Conservation (phyloP, 2,113 vertebrate species). For the Macrotis lagotis region DNA sequence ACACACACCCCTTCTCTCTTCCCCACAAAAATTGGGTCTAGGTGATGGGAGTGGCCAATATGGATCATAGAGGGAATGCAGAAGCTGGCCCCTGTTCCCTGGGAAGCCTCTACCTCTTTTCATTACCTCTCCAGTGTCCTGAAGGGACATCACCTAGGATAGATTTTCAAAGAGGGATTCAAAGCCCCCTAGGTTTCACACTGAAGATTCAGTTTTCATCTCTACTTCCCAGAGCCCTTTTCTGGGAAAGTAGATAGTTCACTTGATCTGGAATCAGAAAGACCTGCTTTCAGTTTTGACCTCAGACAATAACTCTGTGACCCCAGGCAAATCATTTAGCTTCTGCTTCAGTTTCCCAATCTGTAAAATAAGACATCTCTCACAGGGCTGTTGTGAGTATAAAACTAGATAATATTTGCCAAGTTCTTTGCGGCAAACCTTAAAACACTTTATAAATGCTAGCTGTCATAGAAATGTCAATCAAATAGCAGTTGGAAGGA, state of each 20-base stretch:
- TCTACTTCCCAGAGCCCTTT: neutral
- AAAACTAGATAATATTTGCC: neutral
- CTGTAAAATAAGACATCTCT: neutral
- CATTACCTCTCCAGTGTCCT: neutral
- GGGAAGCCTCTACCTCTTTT: neutral
- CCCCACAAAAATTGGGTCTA: neutral
- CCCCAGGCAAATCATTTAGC: neutral
- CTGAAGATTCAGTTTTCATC: neutral
- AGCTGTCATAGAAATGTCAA: neutral
- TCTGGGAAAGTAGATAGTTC: neutral
- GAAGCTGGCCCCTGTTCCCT: neutral
- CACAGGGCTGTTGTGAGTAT: neutral
- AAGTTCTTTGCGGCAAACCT: neutral
- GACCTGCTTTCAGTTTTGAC: neutral
- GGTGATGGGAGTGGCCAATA: neutral
- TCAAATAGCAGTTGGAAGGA: neutral
- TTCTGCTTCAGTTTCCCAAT: neutral
- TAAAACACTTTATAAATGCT: neutral
- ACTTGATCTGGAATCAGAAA: neutral
- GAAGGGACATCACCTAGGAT: neutral
- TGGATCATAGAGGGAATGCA: neutral
- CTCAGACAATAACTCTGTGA: neutral
- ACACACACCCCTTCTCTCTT: neutral
- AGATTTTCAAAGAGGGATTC: neutral
- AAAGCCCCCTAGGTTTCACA: neutral